A percentile compares a stretch with the other conserved stretches of the same genome.
Evolutionary conservation across 2,888 invertebrate genomes (phyloP).

Genomic region (Mylabris sibirica): DNA sequence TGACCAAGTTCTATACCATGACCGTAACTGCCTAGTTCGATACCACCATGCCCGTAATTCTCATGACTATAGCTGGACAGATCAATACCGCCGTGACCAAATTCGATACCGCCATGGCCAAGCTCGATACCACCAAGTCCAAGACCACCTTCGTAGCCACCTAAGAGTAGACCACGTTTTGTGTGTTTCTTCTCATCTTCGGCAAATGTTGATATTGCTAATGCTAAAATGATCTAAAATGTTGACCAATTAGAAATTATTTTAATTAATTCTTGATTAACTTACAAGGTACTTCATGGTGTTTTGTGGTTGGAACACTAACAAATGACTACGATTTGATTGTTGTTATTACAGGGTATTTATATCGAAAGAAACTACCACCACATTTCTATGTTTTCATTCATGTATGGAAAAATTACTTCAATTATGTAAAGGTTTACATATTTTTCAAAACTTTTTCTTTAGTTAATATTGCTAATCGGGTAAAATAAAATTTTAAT

Average conservation of each 20-base stretch:
- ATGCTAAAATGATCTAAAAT: slow-evolving; percentile 24
- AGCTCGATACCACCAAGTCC: slow-evolving; percentile 12
- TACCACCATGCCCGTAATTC: slow-evolving; percentile 31
- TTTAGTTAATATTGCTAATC: slow-evolving; percentile 15
- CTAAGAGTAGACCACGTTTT: slow-evolving; percentile 43
- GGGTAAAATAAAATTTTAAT: slow-evolving; percentile 10
- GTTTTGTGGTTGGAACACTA: slow-evolving; percentile 19
- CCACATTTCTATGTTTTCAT: slow-evolving; percentile 35
- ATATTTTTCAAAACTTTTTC: slow-evolving; percentile 4
- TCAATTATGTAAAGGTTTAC: slow-evolving; percentile 22
- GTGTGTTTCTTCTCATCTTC: slow-evolving; percentile 39
- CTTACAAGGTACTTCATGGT: slow-evolving; percentile 43
- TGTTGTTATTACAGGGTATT: slow-evolving; percentile 26
- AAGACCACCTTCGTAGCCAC: slow-evolving; percentile 33
- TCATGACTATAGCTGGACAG: slow-evolving; percentile 30
- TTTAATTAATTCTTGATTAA: neutral
- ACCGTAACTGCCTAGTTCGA: slow-evolving; percentile 25
- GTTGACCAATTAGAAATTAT: neutral
- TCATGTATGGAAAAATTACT: slow-evolving; percentile 34
- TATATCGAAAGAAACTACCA: slow-evolving; percentile 37
- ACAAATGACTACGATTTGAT: slow-evolving; percentile 25
- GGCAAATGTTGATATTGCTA: slow-evolving; percentile 27
- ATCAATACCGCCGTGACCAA: slow-evolving; percentile 26
- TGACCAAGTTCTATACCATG: slow-evolving; percentile 30
- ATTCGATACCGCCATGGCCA: slow-evolving; percentile 23